Conservation (phyloP, 2,113 vertebrate species). For the Podarcis muralis region DNA sequence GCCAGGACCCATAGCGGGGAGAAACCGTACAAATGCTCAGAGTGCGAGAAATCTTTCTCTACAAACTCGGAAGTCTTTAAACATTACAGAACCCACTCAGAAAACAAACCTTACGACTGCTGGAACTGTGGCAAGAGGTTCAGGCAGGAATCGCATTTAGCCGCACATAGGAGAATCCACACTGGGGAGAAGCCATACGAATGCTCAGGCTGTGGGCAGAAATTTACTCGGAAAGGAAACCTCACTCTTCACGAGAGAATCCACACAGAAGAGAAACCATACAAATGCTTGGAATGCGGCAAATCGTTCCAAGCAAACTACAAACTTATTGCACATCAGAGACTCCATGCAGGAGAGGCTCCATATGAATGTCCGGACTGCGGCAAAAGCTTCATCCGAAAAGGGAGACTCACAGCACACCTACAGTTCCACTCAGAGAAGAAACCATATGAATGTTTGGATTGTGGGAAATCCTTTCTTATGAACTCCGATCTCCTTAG, state of each 20-base stretch:
- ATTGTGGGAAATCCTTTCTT: background rate
- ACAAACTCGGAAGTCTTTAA: background rate
- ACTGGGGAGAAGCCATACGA: background rate
- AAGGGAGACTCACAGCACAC: background rate
- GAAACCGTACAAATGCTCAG: background rate
- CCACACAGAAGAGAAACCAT: background rate
- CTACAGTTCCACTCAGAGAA: slow-evolving; percentile 7
- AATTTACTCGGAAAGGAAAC: background rate
- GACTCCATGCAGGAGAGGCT: too few species aligned
- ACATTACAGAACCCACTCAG: background rate
- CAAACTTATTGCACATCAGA: background rate
- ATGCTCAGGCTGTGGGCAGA: background rate
- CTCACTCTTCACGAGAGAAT: background rate
- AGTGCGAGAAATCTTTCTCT: background rate
- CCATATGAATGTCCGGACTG: too few species aligned
- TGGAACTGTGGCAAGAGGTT: background rate
- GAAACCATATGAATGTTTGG: background rate
- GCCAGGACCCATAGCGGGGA: too few species aligned
- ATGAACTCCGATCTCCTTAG: background rate
- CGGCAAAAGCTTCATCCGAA: too few species aligned
- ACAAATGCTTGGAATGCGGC: background rate
- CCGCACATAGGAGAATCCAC: background rate
- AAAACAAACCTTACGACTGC: background rate
- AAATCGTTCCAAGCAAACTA: background rate
- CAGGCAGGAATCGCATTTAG: background rate